These are phyloP conservation scores for Magallana angulata DNA, from an alignment of 1,140 invertebrate genomes.

Conservation along the genomic window DNA sequence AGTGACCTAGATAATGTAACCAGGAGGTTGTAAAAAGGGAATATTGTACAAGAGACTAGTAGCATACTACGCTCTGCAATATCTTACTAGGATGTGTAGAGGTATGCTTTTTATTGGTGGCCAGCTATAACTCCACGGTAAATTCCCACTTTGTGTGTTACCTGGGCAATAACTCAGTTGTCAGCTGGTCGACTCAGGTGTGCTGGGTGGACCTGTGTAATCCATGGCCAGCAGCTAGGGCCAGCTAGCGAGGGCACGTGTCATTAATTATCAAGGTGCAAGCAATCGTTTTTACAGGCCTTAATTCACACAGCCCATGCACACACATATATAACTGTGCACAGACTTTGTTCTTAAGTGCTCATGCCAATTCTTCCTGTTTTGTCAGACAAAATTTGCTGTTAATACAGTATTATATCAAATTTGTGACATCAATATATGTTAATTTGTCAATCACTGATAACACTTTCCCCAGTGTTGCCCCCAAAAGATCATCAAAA, in stretches of 20 bases:
- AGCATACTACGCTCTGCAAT: neutral
- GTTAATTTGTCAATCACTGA: too few relatives aligned
- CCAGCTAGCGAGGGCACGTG: neutral
- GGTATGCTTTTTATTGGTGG: neutral
- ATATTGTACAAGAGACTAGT: neutral
- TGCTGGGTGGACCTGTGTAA: slow-evolving; percentile 11
- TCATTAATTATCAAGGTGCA: slow-evolving; percentile 24
- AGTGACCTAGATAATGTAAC: neutral
- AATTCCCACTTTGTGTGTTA: slow-evolving; percentile 33
- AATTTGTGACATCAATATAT: too few relatives aligned
- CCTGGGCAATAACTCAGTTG: slow-evolving; percentile 23
- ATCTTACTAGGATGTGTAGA: neutral
- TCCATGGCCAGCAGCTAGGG: slow-evolving; percentile 24
- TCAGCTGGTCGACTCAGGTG: slow-evolving; percentile 13
- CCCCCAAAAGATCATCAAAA: too few relatives aligned
- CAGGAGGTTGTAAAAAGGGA: neutral
- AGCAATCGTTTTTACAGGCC: neutral
- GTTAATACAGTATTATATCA: too few relatives aligned
- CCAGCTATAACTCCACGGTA: neutral
- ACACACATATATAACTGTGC: too few relatives aligned
- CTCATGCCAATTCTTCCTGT: too few relatives aligned
- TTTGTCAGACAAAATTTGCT: too few relatives aligned
- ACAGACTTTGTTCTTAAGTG: too few relatives aligned
- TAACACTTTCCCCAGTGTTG: too few relatives aligned
- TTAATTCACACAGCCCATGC: neutral